These are phyloP conservation scores for Lycodopsis pacificus DNA, from an alignment of 2,797 vertebrate genomes.

Conservation along the genomic window DNA sequence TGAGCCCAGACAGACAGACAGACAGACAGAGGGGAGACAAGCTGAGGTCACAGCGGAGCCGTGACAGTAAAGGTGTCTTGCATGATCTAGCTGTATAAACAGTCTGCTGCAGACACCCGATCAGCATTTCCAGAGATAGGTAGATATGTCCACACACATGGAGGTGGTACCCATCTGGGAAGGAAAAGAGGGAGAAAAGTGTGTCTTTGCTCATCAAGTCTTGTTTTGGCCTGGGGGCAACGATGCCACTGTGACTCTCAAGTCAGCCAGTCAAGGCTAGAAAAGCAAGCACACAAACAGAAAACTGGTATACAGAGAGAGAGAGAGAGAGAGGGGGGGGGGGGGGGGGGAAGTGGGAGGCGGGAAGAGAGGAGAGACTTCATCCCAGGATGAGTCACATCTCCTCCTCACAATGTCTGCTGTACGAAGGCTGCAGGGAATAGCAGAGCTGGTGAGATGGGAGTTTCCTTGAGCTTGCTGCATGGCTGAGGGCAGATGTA, in stretches of 20 bases:
- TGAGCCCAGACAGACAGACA: too few species aligned
- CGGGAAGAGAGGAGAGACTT: slow-evolving; percentile 50
- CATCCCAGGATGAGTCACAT: slow-evolving; percentile 70
- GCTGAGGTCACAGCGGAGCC: too few species aligned
- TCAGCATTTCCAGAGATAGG: slow-evolving; percentile 35
- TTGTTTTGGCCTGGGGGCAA: slow-evolving; percentile 82
- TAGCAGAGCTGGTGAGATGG: slow-evolving; percentile 57
- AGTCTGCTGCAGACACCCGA: slow-evolving; percentile 27
- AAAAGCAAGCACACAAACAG: slow-evolving; percentile 67
- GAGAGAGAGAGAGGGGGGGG: slow-evolving; percentile 5
- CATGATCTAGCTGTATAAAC: slow-evolving; percentile 37
- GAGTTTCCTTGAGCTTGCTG: slow-evolving; percentile 59
- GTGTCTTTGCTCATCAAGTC: slow-evolving; percentile 73
- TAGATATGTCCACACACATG: slow-evolving; percentile 45
- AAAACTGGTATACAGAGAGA: slow-evolving; percentile 45
- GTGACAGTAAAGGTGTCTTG: slow-evolving; percentile 5
- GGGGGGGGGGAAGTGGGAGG: slow-evolving; percentile 37
- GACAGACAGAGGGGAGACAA: too few species aligned
- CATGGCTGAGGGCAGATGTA: slow-evolving; percentile 36
- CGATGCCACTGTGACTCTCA: slow-evolving; percentile 74
- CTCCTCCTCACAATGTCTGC: slow-evolving; percentile 52
- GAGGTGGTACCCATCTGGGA: slow-evolving; percentile 42
- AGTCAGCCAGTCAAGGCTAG: slow-evolving; percentile 67
- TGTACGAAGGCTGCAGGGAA: slow-evolving; percentile 54
- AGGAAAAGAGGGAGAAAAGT: slow-evolving; percentile 54